Base-by-base conservation (phyloP, 2,888 invertebrate genomes). In the Adineta ricciae region DNA sequence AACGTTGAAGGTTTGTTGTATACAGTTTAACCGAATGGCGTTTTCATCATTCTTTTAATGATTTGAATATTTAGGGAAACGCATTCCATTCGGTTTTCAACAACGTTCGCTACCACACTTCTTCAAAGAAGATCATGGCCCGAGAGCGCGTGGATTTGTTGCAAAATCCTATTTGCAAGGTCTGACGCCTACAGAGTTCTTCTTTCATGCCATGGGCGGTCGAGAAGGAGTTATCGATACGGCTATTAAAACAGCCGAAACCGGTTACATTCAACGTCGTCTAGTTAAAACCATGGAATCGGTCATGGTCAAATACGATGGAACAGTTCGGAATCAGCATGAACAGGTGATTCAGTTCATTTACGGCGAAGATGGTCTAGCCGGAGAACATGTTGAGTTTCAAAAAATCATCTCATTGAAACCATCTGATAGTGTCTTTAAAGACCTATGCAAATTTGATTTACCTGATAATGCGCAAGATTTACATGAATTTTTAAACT, bases 171-270 rank as follows among this genome's bases (percentile, higher is more conserved):
- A 99, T 91, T 94, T 99, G 88, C 98, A 99, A 90, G 99, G 99
- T 86, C 91, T 99, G 89, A 99, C 99, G 0, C 98, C 99, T 0
- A 96, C 98, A 0, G 99, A 99, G 90, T 99, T 99, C 91, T 99
- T 95, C 92, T 99, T 99, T 91, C 99, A 99, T 93, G 98, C 99
- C 89, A 99, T 99, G 99, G 99, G 99, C 91, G 99, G 99, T 92
- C 94, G 99, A 91, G 99, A 99, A 92, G 99, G 99, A 94, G 94
- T 99, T 88, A 99, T 99, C 90, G 99, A 99, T 95, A 99, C 99
- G 86, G 99, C 99, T 90, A 98, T 99, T 87, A 99, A 99, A 91
- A 99, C 99, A 86, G 99, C 99, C 52, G 99, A 99, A 93, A 99
- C 99, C 88, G 92, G 93, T 87, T 99, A 99, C 90, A 99, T 99